phyloP scores from a whole-genome alignment of 2,113 vertebrate species.

The Scartelaos histophorus region DNA sequence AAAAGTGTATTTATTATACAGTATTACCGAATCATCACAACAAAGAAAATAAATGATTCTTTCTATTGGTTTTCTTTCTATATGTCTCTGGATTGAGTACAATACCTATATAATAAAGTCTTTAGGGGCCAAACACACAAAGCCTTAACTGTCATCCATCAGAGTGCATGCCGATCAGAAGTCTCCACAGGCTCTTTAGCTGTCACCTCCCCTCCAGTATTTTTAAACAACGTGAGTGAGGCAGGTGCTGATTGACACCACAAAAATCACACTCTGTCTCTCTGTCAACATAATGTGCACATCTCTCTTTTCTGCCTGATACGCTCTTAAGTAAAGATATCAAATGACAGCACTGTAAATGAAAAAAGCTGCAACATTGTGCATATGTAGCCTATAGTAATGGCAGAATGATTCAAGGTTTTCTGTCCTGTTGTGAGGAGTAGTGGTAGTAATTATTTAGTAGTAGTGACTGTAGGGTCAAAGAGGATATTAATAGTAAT shows the following conservation, averaged over 20 bases:
- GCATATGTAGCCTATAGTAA: not conserved
- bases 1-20: too few species aligned
- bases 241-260: constrained; percentile 75
- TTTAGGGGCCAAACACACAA: constrained; percentile 65
- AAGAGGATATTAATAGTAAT: not conserved
- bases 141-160: constrained; percentile 70
- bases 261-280: constrained; percentile 57
- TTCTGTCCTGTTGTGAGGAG: not conserved
- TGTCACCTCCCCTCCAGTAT: constrained; percentile 70
- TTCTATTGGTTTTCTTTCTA: constrained; percentile 30
- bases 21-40: not conserved
- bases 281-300: constrained; percentile 51
- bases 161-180: constrained; percentile 71
- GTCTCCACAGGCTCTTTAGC: constrained; percentile 77
- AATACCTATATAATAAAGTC: constrained; percentile 56
- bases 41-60: not conserved
- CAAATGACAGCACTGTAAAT: constrained; percentile 45
- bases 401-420: not conserved
- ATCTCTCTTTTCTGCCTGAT: constrained; percentile 49
- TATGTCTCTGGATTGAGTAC: constrained; percentile 61
- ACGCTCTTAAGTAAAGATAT: constrained; percentile 47
- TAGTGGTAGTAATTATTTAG: not conserved
- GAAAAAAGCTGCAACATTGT: not conserved
- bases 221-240: constrained; percentile 71
- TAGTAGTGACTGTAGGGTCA: not conserved